phyloP scores from a whole-genome alignment of 2,113 vertebrate species.

The Crypturellus undulatus region DNA sequence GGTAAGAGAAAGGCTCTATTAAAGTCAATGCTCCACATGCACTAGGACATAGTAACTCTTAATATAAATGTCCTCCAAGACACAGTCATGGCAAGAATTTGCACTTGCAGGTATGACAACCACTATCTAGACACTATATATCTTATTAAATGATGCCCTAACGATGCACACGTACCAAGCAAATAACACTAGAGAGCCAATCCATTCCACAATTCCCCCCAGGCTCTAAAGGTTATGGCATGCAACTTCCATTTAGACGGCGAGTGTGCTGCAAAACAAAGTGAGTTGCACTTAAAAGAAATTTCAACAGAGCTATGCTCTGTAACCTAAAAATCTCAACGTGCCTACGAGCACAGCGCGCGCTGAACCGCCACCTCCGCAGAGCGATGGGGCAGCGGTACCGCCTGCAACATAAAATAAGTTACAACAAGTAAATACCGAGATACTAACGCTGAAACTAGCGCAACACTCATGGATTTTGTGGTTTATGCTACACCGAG shows the following conservation, averaged over 20 bases:
- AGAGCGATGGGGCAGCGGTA: not conserved
- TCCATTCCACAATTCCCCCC: not conserved
- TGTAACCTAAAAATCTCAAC: not conserved
- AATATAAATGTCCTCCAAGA: not conserved
- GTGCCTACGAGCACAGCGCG: not conserved
- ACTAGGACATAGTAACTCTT: not conserved
- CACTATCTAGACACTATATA: not conserved
- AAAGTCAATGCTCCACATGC: not conserved
- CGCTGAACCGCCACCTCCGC: not conserved
- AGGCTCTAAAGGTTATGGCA: not conserved
- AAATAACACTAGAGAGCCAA: not conserved
- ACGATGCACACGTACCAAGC: not conserved
- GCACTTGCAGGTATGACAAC: slow-evolving; percentile 7
- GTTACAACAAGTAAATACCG: not conserved
- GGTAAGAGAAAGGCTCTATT: not conserved
- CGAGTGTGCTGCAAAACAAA: not conserved
- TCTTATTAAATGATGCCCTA: slow-evolving; percentile 5
- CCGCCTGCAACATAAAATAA: not conserved
- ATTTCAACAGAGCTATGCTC: not conserved
- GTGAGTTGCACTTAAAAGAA: not conserved
- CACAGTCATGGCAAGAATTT: not conserved
- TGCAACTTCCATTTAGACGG: not conserved
- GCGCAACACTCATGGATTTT: fast-evolving
- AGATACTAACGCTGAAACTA: fast-evolving
- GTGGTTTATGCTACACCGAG: not conserved